Conservation (phyloP, 1,140 invertebrate genomes). For the Drosophila parvula region DNA sequence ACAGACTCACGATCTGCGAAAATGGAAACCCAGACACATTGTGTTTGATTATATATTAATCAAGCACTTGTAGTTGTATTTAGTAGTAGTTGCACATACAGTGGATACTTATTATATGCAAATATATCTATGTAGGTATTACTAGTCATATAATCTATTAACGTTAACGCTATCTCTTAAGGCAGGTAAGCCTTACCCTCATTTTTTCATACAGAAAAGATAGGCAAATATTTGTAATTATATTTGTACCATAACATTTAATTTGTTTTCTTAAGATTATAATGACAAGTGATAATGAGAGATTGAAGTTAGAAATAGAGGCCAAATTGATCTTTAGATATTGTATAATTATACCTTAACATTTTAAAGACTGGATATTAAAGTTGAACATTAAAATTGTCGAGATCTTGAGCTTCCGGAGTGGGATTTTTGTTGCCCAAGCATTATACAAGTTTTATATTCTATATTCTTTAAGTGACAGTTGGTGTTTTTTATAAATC, state of each 20-base stretch:
- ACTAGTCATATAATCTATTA: neutral
- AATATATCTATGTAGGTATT: neutral
- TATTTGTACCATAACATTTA: neutral
- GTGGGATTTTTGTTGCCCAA: too few relatives aligned
- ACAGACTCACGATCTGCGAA: constrained; percentile 24
- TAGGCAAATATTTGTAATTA: neutral
- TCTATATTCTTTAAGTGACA: neutral
- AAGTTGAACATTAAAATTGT: neutral
- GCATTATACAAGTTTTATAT: too few relatives aligned
- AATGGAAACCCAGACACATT: constrained; percentile 6
- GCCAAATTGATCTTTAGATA: neutral
- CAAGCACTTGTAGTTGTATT: constrained; percentile 14
- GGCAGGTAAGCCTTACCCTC: neutral
- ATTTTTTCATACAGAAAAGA: neutral
- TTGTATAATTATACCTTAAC: neutral
- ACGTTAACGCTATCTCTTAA: neutral
- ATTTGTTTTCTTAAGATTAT: neutral
- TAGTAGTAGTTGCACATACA: constrained; percentile 26
- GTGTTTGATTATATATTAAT: constrained; percentile 26
- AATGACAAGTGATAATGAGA: neutral
- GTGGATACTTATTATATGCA: neutral
- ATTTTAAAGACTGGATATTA: neutral
- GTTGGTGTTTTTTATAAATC: neutral
- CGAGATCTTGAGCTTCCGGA: neutral
- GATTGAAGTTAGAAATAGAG: neutral